Conservation (phyloP, 2,113 vertebrate species). For the Laterallus jamaicensis region DNA sequence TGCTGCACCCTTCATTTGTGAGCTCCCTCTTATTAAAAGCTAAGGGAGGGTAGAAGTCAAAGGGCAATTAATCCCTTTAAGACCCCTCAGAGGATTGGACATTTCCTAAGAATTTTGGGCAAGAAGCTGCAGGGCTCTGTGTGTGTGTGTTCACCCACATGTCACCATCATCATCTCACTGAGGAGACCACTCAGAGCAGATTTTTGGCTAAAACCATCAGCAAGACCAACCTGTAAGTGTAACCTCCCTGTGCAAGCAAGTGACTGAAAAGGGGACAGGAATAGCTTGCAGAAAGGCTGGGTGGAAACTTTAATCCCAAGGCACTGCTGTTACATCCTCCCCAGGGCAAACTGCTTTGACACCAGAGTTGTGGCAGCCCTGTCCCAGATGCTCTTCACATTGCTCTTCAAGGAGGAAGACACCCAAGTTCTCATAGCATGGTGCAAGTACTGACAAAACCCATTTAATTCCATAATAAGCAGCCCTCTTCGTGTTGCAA, state of each 20-base stretch:
- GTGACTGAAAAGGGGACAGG: neutral
- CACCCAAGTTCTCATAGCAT: neutral
- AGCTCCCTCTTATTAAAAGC: neutral
- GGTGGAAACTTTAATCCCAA: neutral
- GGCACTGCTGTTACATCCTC: neutral
- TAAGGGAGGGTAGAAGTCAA: neutral
- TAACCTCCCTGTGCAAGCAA: neutral
- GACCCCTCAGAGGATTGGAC: neutral
- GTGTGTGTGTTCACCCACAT: no score
- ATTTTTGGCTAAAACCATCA: neutral
- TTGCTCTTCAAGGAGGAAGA: neutral
- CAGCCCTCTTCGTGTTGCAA: neutral
- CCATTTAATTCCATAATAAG: neutral
- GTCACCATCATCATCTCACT: neutral
- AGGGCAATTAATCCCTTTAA: neutral
- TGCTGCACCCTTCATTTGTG: neutral
- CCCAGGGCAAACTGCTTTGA: neutral
- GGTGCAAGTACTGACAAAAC: rapidly evolving
- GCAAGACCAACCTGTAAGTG: neutral
- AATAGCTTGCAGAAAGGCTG: neutral
- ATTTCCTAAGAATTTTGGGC: neutral
- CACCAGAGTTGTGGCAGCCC: neutral
- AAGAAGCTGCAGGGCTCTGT: neutral
- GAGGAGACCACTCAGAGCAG: neutral
- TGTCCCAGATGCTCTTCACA: rapidly evolving